These are phyloP conservation scores for Cyclopterus lumpus DNA, from an alignment of 2,797 vertebrate genomes.

Conservation along the genomic window DNA sequence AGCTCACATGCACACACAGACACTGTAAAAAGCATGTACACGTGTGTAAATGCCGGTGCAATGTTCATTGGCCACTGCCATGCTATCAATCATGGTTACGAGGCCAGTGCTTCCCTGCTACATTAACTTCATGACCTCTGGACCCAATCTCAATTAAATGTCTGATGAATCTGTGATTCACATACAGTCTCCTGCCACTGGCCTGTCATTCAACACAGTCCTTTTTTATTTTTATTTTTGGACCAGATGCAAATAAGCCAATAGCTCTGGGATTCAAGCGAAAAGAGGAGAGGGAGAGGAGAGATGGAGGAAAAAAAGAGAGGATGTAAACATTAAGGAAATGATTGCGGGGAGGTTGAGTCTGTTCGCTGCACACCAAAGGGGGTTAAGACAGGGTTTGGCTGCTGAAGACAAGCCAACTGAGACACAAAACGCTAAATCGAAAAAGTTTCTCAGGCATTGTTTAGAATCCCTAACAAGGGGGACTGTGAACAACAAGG, in stretches of 20 bases:
- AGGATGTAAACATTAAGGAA: slow-evolving; percentile 80
- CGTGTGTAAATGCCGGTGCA: slow-evolving; percentile 36
- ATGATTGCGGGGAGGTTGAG: slow-evolving; percentile 70
- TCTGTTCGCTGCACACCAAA: slow-evolving; percentile 80
- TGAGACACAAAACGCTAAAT: slow-evolving; percentile 82
- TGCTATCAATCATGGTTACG: slow-evolving; percentile 80
- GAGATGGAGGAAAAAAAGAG: slow-evolving; percentile 62
- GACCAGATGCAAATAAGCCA: slow-evolving; percentile 83
- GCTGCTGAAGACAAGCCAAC: slow-evolving; percentile 83
- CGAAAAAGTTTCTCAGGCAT: slow-evolving; percentile 84
- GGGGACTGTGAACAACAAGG: slow-evolving; percentile 80
- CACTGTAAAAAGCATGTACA: slow-evolving; percentile 17
- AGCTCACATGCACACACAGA: background rate
- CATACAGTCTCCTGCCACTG: slow-evolving; percentile 70
- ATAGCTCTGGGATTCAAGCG: slow-evolving; percentile 80
- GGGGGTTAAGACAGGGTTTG: slow-evolving; percentile 86
- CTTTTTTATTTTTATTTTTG: slow-evolving; percentile 80
- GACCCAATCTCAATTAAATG: slow-evolving; percentile 78
- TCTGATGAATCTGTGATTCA: slow-evolving; percentile 80
- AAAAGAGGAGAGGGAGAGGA: slow-evolving; percentile 60
- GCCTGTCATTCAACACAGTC: slow-evolving; percentile 77
- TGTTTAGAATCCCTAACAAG: slow-evolving; percentile 86
- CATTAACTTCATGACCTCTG: slow-evolving; percentile 78
- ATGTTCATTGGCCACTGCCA: slow-evolving; percentile 57
- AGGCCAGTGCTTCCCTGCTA: slow-evolving; percentile 71